A percentile compares a stretch with the other conserved stretches of the same genome.
phyloP scores from a whole-genome alignment of 2,797 vertebrate genomes.

The Lepilemur ruficaudatus region DNA sequence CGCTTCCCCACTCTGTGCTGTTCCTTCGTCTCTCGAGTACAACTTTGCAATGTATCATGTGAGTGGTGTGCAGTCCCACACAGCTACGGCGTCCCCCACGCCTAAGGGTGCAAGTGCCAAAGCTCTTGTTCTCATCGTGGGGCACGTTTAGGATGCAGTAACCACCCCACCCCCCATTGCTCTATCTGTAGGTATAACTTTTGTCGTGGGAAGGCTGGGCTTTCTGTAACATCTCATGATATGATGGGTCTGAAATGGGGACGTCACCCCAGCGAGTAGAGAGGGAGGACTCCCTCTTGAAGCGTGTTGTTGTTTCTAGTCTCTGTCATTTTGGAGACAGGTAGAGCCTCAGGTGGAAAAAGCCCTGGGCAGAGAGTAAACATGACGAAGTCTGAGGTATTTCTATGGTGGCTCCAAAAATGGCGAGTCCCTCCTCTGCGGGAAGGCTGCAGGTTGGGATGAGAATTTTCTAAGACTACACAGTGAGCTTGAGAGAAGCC shows the following conservation, averaged over 20 bases:
- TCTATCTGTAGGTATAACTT: not conserved
- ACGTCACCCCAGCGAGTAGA: not conserved
- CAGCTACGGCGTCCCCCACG: accelerated
- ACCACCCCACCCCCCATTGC: accelerated
- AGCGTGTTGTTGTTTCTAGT: not conserved
- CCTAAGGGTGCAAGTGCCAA: not conserved
- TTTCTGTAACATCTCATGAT: not conserved
- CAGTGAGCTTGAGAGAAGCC: not conserved
- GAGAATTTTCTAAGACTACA: not conserved
- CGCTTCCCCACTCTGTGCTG: too few species aligned
- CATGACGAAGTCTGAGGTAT: not conserved
- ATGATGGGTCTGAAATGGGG: not conserved
- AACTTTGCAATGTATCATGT: not conserved
- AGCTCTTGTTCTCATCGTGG: accelerated
- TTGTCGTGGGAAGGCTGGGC: not conserved
- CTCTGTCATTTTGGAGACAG: not conserved
- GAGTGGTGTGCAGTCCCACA: not conserved
- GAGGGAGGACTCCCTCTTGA: not conserved
- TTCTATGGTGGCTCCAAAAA: not conserved
- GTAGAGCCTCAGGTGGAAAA: not conserved
- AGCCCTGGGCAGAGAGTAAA: not conserved
- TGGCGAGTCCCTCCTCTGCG: accelerated
- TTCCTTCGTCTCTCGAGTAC: not conserved
- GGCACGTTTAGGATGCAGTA: not conserved
- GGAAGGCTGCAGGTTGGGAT: not conserved